Conservation (phyloP, 2,888 invertebrate species). For the Helicoverpa assulta region DNA sequence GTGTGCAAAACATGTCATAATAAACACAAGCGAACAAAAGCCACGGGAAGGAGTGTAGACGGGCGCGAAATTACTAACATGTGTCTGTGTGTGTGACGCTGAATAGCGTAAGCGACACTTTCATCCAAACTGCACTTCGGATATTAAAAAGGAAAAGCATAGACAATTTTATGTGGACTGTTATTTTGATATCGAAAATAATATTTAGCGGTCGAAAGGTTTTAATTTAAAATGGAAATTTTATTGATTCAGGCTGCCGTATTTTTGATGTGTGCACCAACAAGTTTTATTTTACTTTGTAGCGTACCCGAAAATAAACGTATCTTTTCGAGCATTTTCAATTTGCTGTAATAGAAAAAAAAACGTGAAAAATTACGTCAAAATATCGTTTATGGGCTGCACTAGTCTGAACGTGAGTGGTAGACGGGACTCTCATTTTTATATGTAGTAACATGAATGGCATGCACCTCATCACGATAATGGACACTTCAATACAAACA, state of each 20-base stretch:
- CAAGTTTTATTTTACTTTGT: conserved; percentile 15
- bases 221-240: conserved; percentile 45
- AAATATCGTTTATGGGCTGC: conserved; percentile 29
- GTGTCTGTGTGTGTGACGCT: conserved; percentile 29
- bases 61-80: conserved; percentile 52
- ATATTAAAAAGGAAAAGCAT: conserved; percentile 46
- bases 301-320: not conserved
- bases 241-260: conserved; percentile 25
- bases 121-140: conserved; percentile 51
- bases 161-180: conserved; percentile 14
- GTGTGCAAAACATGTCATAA: conserved; percentile 67
- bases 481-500: conserved; percentile 79
- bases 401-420: conserved; percentile 34
- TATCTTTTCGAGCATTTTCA: not conserved
- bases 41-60: conserved; percentile 46
- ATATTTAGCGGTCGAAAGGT: conserved; percentile 9
- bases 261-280: conserved; percentile 14
- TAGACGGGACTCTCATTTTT: conserved; percentile 57
- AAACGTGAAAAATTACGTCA: conserved; percentile 22
- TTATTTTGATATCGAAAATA: conserved; percentile 21
- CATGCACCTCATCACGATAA: conserved; percentile 80
- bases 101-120: conserved; percentile 51
- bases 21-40: conserved; percentile 64
- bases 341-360: not conserved
- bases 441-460: conserved; percentile 69